Evolutionary conservation across 2,113 vertebrate genomes (phyloP).

Genomic region (Stigmatopora nigra): DNA sequence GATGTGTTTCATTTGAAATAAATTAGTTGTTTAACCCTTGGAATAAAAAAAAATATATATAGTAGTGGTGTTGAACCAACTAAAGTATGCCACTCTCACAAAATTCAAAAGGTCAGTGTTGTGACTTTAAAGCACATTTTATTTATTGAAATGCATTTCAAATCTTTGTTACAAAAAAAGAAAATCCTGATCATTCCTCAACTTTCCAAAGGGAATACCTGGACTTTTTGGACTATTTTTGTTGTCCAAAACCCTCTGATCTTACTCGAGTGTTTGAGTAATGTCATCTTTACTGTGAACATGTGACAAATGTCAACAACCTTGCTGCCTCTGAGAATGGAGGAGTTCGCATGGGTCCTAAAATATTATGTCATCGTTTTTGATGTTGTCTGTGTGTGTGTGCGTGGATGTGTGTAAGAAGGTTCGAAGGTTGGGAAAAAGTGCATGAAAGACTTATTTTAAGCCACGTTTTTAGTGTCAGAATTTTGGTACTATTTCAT

Average conservation of each 20-base stretch:
- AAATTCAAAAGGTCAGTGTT: not conserved
- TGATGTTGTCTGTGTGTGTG: constrained; percentile 23
- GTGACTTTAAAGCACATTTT: not conserved
- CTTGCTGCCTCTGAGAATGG: constrained; percentile 46
- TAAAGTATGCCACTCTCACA: not conserved
- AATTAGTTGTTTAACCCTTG: not conserved
- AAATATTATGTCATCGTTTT: constrained; percentile 51
- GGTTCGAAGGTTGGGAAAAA: constrained; percentile 27
- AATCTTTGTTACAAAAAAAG: not conserved
- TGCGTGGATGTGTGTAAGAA: constrained; percentile 18
- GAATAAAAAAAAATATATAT: not conserved
- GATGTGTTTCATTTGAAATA: not conserved
- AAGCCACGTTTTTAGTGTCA: constrained; percentile 59
- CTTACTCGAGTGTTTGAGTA: constrained; percentile 39
- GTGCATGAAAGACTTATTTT: constrained; percentile 53
- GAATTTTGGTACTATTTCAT: constrained; percentile 65
- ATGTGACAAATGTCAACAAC: constrained; percentile 55
- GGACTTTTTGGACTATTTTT: not conserved
- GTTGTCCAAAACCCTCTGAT: constrained; percentile 15
- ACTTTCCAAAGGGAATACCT: not conserved
- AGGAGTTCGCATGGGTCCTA: constrained; percentile 60
- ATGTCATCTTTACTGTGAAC: constrained; percentile 47
- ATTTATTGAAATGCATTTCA: not conserved
- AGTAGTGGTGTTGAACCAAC: too few species aligned
- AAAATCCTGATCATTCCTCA: not conserved